Evolutionary conservation across 2,113 vertebrate species (phyloP), one percentile per base, ranked within the genome.

Genomic region (Thalassarche chlororhynchos): DNA sequence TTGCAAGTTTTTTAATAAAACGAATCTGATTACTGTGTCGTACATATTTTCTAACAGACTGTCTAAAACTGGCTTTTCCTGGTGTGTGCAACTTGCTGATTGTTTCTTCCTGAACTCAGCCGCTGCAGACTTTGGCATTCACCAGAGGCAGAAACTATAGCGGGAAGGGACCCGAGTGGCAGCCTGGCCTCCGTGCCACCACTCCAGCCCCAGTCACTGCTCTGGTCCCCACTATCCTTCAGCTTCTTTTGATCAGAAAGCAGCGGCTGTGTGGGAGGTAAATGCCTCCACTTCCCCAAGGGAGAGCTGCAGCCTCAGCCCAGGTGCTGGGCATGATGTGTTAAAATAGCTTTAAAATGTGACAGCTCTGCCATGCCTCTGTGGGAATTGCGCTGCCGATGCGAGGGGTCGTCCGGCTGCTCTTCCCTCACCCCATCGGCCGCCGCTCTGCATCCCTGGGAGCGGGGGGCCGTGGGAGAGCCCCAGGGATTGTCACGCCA

Each of bases 1-100:
- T 98, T 98, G 97, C 97, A 84, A 97, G 76, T 97, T 98, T 98
- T 98, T 97, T 98, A 98, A 98, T 98, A 98, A 98, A 97, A 97
- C 16, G 21, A 70, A 97, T 88, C 89, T n/a, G 82, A 97, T 83
- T 46, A 89, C 52, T 71, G 87, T 92, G 91, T 97, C 23, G 18
- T 96, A 54, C 12, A 0, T 88, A 8, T 64, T 90, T 95, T 82
- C 87, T 69, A 44, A 79, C 36, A 76, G 36, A 31, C 40, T 66
- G 23, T n/a, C 60, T 70, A 14, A 80, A 69, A 55, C 40, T 69
- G 62, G 38, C 44, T 6, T 75, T 90, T 90, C 55, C 76, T 77
- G 42, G 17, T 8, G 29, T 3, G 28, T 91, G 78, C 65, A 57
- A 61, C 25, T 42, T 32, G 18, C 5, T 7, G 42, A 11, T 19